Evolutionary conservation across 2,888 invertebrate genomes (phyloP).

Genomic region (Drosophila quinaria): DNA sequence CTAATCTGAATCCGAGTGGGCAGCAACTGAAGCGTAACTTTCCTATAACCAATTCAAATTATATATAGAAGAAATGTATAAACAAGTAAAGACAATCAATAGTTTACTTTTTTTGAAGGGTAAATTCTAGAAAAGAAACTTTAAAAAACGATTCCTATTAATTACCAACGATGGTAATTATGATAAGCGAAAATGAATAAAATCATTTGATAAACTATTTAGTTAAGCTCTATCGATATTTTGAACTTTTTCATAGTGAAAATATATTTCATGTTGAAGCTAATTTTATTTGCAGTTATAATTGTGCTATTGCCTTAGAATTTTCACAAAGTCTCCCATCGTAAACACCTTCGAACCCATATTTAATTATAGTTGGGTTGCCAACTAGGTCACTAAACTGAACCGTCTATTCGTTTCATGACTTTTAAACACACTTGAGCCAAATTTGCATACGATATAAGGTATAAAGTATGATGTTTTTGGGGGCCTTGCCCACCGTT

Average conservation of each 20-base stretch:
- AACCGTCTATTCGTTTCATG: conserved; percentile 37
- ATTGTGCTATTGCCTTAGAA: not conserved
- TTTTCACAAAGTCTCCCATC: conserved; percentile 4
- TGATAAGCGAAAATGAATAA: not conserved
- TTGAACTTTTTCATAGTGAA: not conserved
- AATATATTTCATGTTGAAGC: not conserved
- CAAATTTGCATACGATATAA: conserved; percentile 63
- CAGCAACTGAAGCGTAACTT: conserved; percentile 1
- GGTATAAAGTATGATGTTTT: conserved; percentile 8
- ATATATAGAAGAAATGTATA: not conserved
- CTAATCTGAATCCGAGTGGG: conserved; percentile 8
- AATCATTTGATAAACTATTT: not conserved
- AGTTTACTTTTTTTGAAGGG: not conserved
- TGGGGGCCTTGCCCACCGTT: conserved; percentile 15
- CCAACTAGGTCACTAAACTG: conserved; percentile 51
- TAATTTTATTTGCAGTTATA: conserved; percentile 7
- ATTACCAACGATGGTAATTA: no score
- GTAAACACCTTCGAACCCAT: conserved; percentile 10
- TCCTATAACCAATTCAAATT: not conserved
- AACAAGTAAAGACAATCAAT: not conserved
- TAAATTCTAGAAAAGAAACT: no score
- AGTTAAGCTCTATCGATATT: not conserved
- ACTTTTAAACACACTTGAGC: conserved; percentile 59
- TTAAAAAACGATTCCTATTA: no score
- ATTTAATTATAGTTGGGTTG: conserved; percentile 39